Evolutionary conservation across 1,140 invertebrate genomes (phyloP).

Genomic region (Orchestia grillus): DNA sequence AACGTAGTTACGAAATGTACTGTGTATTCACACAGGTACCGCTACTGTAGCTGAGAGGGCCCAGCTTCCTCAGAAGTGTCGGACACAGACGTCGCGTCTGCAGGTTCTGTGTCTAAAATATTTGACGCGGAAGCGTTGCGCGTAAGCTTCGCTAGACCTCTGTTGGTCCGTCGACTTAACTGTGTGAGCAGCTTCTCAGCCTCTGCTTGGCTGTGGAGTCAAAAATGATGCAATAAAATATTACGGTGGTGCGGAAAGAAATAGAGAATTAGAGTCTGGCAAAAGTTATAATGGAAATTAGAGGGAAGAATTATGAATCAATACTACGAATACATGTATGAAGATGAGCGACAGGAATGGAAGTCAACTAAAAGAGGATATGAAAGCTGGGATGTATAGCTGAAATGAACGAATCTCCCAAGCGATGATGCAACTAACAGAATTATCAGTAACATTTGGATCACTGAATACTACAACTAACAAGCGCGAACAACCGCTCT

Average conservation of each 20-base stretch:
- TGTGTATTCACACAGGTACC: not conserved
- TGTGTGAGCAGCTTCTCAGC: constrained; percentile 68
- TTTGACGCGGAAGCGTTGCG: constrained; percentile 66
- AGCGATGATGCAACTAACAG: not conserved
- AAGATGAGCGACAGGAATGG: not conserved
- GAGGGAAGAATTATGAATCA: not conserved
- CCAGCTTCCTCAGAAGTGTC: constrained; percentile 28
- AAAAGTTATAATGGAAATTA: not conserved
- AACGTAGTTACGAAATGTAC: not conserved
- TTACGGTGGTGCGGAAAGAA: not conserved
- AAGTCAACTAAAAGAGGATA: not conserved
- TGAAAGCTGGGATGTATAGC: not conserved
- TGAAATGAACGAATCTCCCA: not conserved
- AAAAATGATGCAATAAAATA: constrained; percentile 55
- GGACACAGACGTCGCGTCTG: not conserved
- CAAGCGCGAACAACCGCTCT: not conserved
- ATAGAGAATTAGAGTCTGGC: not conserved
- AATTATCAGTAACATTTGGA: not conserved
- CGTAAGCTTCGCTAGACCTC: constrained; percentile 64
- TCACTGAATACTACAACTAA: not conserved
- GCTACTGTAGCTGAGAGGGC: constrained; percentile 35
- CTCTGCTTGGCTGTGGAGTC: constrained; percentile 67
- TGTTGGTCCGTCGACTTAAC: constrained; percentile 66
- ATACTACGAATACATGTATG: not conserved
- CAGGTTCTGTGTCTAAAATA: constrained; percentile 61